These are phyloP conservation scores for Sipha maydis DNA, from an alignment of 2,888 invertebrate species.

Conservation along the genomic window DNA sequence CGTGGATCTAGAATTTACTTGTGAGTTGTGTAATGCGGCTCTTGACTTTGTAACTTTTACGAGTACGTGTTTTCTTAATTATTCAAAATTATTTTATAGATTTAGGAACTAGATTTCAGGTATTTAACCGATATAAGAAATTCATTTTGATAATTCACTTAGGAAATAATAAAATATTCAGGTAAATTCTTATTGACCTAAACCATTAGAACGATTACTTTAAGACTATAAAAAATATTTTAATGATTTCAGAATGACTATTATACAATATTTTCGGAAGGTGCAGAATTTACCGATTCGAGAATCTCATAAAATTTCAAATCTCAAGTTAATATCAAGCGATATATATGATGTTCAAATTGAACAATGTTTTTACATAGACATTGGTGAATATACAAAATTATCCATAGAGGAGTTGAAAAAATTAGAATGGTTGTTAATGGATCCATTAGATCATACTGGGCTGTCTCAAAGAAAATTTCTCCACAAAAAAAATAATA, in stretches of 20 bases:
- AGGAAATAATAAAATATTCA: neutral
- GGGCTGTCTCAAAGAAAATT: slow-evolving; percentile 69
- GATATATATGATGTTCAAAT: slow-evolving; percentile 18
- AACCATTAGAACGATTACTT: neutral
- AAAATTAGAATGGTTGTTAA: slow-evolving; percentile 81
- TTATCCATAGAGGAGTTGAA: slow-evolving; percentile 74
- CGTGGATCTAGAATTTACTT: neutral
- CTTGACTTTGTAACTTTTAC: neutral
- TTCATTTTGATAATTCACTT: neutral
- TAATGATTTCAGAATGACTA: slow-evolving; percentile 42
- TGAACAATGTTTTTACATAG: slow-evolving; percentile 86
- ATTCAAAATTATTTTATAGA: neutral
- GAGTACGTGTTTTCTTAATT: neutral
- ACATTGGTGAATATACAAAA: slow-evolving; percentile 70
- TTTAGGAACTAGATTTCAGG: neutral
- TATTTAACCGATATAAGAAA: neutral
- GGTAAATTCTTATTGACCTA: slow-evolving; percentile 18
- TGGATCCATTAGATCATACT: slow-evolving; percentile 75
- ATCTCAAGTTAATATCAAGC: slow-evolving; percentile 19
- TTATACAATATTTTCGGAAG: slow-evolving; percentile 47
- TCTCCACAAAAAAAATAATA: slow-evolving; percentile 53
- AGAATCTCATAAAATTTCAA: slow-evolving; percentile 25
- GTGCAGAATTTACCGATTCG: slow-evolving; percentile 18
- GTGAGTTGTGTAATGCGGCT: neutral
- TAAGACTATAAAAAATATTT: neutral